Evolutionary conservation across 2,113 vertebrate species (phyloP), one percentile per base, ranked within the genome.

Genomic region (Ophiodon elongatus): DNA sequence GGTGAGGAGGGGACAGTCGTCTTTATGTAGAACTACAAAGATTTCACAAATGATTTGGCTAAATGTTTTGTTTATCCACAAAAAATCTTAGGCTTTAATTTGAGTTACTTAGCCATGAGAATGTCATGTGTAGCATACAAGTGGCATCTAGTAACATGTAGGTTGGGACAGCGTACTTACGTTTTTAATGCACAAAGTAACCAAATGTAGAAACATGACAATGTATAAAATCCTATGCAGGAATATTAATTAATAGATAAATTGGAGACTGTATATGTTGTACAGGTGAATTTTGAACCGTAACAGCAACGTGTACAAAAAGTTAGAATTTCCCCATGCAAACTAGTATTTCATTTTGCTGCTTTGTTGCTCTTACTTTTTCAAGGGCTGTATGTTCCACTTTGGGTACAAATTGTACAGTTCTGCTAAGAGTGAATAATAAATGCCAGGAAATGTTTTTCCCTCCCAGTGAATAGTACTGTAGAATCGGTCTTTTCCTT

Each of bases 231-330:
- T 97, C 97, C 96, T 98, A 97, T 99, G 97, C 97, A 99, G 97
- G 96, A 97, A 97, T 96, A 97, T 96, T 94, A 90, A 97, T 96
- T 91, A 89, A 96, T 95, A 85, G 72, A 86, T 89, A 60, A 97
- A 97, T 97, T 96, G 95, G 93, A 95, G 96, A 92, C 94, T 98
- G 97, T 98, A 97, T 97, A 98, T 97, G 95, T 96, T 99, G 97
- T 99, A 98, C 97, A 98, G 96, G 95, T 95, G 95, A 97, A 88
- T 96, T 94, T 94, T 94, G 95, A 97, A 94, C 96, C 97, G 96
- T 97, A 97, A 96, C 96, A 95, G 96, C 94, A 96, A 96, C 93
- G 92, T 98, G 97, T 98, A 97, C 96, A 97, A 91, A 97, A 57
- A 95, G 96, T 96, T 96, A 94, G 97, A 96, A 94, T 81, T 63